phyloP scores from a whole-genome alignment of 2,888 invertebrate species.

The Hesperia comma region DNA sequence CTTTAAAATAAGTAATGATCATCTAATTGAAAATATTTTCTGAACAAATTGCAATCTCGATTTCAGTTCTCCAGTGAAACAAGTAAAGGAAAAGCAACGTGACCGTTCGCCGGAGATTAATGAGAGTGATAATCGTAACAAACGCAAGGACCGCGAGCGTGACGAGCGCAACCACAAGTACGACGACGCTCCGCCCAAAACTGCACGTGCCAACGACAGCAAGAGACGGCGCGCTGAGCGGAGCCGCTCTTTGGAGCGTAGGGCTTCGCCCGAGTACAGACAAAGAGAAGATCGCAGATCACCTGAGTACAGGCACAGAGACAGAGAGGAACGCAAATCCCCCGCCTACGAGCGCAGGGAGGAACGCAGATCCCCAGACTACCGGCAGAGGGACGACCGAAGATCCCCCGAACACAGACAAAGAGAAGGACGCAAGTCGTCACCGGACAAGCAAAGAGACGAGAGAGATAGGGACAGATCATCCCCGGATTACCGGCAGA shows the following conservation, averaged over 20 bases:
- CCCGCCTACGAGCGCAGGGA: constrained; percentile 17
- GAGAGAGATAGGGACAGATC: neutral
- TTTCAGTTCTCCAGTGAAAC: constrained; percentile 74
- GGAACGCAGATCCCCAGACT: constrained; percentile 16
- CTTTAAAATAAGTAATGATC: neutral
- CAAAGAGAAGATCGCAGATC: constrained; percentile 12
- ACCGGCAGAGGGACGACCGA: constrained; percentile 4
- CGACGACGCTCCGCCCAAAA: constrained; percentile 54
- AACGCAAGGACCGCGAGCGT: constrained; percentile 72
- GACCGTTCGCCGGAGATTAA: constrained; percentile 64
- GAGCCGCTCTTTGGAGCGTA: constrained; percentile 54
- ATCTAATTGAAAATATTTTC: neutral
- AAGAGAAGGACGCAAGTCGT: constrained; percentile 11
- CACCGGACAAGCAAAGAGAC: constrained; percentile 20
- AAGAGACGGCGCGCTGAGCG: constrained; percentile 60
- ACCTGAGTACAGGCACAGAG: constrained; percentile 9
- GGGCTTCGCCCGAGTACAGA: constrained; percentile 56
- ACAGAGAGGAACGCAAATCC: constrained; percentile 6
- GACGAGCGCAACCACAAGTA: constrained; percentile 72
- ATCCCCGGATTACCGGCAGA: constrained; percentile 25
- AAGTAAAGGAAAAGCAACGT: constrained; percentile 61
- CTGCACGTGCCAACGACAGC: constrained; percentile 51
- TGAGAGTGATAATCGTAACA: constrained; percentile 59
- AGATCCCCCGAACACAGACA: constrained; percentile 18
- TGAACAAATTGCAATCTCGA: neutral